Evolutionary conservation across 1,140 invertebrate species (phyloP).

Genomic region (Magallana angulata): DNA sequence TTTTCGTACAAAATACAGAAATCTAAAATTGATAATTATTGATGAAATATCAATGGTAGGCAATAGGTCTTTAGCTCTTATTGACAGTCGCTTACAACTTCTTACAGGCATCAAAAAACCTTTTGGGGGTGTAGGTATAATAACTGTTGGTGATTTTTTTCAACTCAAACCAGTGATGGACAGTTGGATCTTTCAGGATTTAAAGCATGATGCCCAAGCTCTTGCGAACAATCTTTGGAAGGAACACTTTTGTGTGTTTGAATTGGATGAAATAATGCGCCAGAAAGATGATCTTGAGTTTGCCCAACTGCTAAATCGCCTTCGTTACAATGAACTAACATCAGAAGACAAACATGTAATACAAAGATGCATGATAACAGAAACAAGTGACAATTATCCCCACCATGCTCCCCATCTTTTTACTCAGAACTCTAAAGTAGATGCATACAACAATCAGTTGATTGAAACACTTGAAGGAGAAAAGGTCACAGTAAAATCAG

Average conservation of each 20-base stretch:
- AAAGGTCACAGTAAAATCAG: not conserved
- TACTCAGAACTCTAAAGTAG: not conserved
- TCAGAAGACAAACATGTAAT: slow-evolving; percentile 38
- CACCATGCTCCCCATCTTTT: slow-evolving; percentile 1
- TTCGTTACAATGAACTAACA: slow-evolving; percentile 47
- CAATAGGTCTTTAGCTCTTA: not conserved
- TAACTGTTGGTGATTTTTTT: slow-evolving; percentile 39
- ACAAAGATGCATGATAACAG: not conserved
- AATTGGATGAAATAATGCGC: slow-evolving; percentile 63
- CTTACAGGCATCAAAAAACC: slow-evolving; percentile 27
- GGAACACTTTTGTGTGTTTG: slow-evolving; percentile 16
- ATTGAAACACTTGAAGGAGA: not conserved
- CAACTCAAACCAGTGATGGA: slow-evolving; percentile 52
- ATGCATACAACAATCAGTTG: slow-evolving; percentile 6
- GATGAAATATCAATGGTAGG: slow-evolving; percentile 45
- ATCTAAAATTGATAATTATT: not conserved
- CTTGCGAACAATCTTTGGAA: slow-evolving; percentile 26
- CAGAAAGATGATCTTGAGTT: slow-evolving; percentile 58
- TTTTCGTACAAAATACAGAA: slow-evolving; percentile 26
- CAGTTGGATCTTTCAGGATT: slow-evolving; percentile 51
- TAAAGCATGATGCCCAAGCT: slow-evolving; percentile 17
- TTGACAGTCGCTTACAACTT: slow-evolving; percentile 7
- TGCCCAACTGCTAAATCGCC: slow-evolving; percentile 58
- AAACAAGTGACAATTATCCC: not conserved
- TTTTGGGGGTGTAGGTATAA: slow-evolving; percentile 44